Conservation (phyloP, 2,797 vertebrate species). For the Typhlichthys eigenmanni region DNA sequence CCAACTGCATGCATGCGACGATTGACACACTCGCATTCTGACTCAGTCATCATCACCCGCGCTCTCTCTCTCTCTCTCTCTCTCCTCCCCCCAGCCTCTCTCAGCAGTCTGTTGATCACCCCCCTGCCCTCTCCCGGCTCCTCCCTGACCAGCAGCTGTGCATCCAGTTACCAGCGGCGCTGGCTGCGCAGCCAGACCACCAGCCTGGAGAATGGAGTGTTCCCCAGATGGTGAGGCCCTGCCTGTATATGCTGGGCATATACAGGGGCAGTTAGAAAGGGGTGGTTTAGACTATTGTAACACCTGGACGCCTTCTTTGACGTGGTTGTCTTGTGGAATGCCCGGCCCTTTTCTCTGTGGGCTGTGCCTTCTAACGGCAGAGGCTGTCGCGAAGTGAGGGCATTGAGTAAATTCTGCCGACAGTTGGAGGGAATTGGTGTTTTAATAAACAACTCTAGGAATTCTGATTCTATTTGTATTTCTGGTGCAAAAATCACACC, state of each 20-base stretch:
- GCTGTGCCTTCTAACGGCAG: too few relatives aligned
- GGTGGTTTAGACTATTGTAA: too few relatives aligned
- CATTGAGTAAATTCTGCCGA: too few relatives aligned
- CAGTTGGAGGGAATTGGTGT: too few relatives aligned
- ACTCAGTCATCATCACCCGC: conserved; percentile 25
- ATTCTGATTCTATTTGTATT: too few relatives aligned
- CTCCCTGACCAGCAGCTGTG: conserved; percentile 94
- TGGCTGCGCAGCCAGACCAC: conserved; percentile 98
- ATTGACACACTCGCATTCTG: conserved; percentile 33
- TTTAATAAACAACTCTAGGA: too few relatives aligned
- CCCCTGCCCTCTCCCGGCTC: conserved; percentile 96
- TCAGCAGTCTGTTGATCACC: conserved; percentile 96
- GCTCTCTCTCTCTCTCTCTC: neutral
- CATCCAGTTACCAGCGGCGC: conserved; percentile 95
- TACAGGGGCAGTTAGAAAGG: too few relatives aligned
- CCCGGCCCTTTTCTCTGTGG: too few relatives aligned
- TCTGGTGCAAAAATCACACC: neutral
- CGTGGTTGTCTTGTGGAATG: too few relatives aligned
- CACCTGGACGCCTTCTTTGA: too few relatives aligned
- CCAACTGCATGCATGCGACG: conserved; percentile 13
- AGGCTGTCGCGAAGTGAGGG: too few relatives aligned
- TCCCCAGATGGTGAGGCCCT: conserved; percentile 90
- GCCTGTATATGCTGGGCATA: neutral
- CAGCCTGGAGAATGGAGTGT: conserved; percentile 96
- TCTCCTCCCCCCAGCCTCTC: conserved; percentile 81